These are phyloP conservation scores for Metaphire vulgaris DNA, from an alignment of 1,140 invertebrate genomes.

Conservation along the genomic window DNA sequence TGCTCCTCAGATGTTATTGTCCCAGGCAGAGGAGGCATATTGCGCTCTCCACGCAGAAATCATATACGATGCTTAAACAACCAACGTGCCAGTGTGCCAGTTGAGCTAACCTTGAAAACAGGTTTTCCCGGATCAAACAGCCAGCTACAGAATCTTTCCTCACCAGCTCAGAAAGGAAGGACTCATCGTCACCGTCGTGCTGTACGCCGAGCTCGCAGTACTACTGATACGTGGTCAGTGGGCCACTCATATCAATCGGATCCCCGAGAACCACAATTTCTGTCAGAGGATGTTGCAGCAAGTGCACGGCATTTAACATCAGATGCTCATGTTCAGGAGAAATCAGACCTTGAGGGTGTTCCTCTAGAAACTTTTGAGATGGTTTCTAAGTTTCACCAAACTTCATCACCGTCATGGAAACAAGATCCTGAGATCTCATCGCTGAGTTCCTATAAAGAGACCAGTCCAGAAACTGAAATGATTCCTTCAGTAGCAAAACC, in stretches of 20 bases:
- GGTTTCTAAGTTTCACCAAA: neutral
- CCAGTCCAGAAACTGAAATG: conserved; percentile 20
- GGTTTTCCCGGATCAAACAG: neutral
- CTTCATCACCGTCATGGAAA: neutral
- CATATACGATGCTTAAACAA: conserved; percentile 2
- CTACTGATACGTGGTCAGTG: conserved; percentile 38
- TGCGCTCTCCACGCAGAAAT: conserved; percentile 10
- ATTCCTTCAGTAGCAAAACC: neutral
- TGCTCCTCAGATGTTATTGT: neutral
- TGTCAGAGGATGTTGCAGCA: neutral
- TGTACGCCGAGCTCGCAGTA: conserved; percentile 43
- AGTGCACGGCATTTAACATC: neutral
- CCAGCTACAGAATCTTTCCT: neutral
- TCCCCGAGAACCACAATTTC: neutral
- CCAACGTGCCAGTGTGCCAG: neutral
- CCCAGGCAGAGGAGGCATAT: neutral
- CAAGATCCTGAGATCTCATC: conserved; percentile 6
- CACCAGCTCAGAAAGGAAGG: neutral
- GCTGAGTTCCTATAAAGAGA: conserved; percentile 29
- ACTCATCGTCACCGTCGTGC: conserved; percentile 31
- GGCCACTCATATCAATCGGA: conserved; percentile 7
- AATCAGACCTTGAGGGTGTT: neutral
- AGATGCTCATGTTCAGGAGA: neutral
- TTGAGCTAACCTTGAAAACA: neutral
- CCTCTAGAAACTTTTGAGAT: conserved; percentile 1